Evolutionary conservation across 2,113 vertebrate genomes (phyloP).

Genomic region (Clarias gariepinus): DNA sequence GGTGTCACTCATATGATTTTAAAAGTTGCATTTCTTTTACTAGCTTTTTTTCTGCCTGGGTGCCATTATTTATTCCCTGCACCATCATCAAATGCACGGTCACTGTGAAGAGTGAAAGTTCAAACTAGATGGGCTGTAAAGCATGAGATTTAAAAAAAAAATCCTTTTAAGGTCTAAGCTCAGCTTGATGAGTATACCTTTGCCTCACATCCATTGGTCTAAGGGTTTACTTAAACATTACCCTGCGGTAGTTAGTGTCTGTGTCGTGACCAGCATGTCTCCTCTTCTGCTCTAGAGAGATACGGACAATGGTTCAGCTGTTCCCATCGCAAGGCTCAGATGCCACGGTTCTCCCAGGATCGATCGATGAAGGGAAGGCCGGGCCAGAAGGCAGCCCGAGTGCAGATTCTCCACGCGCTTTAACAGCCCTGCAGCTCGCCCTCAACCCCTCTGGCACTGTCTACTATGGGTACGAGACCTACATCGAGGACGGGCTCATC

Average conservation of each 20-base stretch:
- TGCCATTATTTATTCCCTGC: background rate
- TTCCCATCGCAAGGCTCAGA: constrained; percentile 69
- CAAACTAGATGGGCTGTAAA: background rate
- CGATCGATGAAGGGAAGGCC: constrained; percentile 63
- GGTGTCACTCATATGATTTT: background rate
- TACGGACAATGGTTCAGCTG: constrained; percentile 84
- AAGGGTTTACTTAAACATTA: background rate
- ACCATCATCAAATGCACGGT: constrained; percentile 24
- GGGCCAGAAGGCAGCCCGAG: constrained; percentile 55
- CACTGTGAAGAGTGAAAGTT: constrained; percentile 1
- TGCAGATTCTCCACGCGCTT: constrained; percentile 47
- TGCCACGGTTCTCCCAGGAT: constrained; percentile 67
- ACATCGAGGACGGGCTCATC: constrained; percentile 93
- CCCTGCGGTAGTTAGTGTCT: background rate
- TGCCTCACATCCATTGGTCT: background rate
- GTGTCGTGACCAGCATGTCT: background rate
- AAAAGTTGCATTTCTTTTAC: background rate
- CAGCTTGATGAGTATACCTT: background rate
- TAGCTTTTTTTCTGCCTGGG: no score
- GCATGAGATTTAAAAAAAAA: no score
- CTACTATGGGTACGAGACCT: constrained; percentile 88
- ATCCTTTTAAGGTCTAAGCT: background rate
- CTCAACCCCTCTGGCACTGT: constrained; percentile 71
- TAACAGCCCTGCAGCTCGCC: constrained; percentile 70
- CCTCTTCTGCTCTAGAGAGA: constrained; percentile 39